These are phyloP conservation scores for Chamaetylas fuelleborni DNA, from an alignment of 2,113 vertebrate species.

Conservation along the genomic window DNA sequence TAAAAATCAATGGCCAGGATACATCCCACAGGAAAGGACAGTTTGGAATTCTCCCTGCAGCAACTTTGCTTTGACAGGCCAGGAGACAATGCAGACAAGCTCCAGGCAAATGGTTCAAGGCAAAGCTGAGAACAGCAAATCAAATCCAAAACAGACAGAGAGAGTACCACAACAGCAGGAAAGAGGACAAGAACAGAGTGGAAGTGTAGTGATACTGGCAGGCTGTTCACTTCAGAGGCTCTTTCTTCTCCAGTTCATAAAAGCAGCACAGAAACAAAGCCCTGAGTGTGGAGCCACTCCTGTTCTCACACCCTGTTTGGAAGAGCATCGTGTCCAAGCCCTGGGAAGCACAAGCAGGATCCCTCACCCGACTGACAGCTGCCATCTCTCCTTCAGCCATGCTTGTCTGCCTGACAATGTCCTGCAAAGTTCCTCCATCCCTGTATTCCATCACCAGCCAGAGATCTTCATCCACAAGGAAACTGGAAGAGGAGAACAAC, in stretches of 20 bases:
- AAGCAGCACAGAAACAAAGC: neutral
- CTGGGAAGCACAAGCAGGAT: neutral
- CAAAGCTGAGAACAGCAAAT: neutral
- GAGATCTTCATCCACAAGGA: neutral
- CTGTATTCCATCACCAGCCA: neutral
- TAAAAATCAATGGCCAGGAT: conserved; percentile 16
- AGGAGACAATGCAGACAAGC: neutral
- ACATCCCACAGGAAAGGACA: neutral
- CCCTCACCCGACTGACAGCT: neutral
- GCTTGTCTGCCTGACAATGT: neutral
- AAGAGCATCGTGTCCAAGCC: neutral
- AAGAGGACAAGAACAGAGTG: neutral
- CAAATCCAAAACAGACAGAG: too few species aligned
- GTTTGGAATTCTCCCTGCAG: neutral
- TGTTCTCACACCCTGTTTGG: neutral
- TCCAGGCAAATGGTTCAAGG: neutral
- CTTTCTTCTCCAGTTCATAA: neutral
- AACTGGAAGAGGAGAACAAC: neutral
- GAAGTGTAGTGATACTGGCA: neutral
- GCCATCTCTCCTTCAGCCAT: neutral
- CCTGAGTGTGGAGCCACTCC: neutral
- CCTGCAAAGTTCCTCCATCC: neutral
- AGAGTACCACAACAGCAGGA: neutral
- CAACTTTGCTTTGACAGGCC: neutral
- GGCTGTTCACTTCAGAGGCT: neutral